phyloP scores from a whole-genome alignment of 1,140 invertebrate genomes.

The Lordiphosa collinella region DNA sequence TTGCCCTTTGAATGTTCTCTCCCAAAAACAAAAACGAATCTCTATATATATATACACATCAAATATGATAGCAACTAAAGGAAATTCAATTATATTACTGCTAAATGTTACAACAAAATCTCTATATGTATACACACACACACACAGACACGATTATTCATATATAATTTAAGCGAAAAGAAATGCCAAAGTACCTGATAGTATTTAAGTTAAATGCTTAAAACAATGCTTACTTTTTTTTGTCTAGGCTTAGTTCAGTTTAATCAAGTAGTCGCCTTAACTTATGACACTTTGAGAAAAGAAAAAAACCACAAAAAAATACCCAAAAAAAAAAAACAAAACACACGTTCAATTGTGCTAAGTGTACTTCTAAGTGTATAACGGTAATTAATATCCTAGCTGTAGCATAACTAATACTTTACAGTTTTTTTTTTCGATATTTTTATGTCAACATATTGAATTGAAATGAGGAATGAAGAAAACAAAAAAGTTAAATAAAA shows the following conservation, averaged over 20 bases:
- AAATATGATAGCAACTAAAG: neutral
- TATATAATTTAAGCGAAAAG: conserved; percentile 33
- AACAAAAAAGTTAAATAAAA: conserved; percentile 35
- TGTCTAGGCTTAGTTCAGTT: conserved; percentile 38
- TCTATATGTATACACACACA: conserved; percentile 1
- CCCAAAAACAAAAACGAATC: conserved; percentile 17
- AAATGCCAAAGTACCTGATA: conserved; percentile 79
- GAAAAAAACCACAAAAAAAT: neutral
- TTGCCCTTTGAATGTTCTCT: no score
- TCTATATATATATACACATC: conserved; percentile 12
- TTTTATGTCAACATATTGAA: conserved; percentile 49
- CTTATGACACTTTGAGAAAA: conserved; percentile 45
- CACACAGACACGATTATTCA: conserved; percentile 4
- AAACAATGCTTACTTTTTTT: neutral
- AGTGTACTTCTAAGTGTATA: conserved; percentile 73
- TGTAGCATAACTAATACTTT: conserved; percentile 36
- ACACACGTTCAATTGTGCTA: conserved; percentile 59
- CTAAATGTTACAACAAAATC: conserved; percentile 6
- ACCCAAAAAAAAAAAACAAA: neutral
- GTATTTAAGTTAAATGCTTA: conserved; percentile 53
- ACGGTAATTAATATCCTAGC: conserved; percentile 64
- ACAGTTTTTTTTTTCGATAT: conserved; percentile 28
- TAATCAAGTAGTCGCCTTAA: conserved; percentile 61
- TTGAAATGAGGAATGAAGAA: conserved; percentile 18
- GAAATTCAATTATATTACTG: conserved; percentile 19